phyloP scores from a whole-genome alignment of 2,888 invertebrate genomes.

The Tachina grossa region DNA sequence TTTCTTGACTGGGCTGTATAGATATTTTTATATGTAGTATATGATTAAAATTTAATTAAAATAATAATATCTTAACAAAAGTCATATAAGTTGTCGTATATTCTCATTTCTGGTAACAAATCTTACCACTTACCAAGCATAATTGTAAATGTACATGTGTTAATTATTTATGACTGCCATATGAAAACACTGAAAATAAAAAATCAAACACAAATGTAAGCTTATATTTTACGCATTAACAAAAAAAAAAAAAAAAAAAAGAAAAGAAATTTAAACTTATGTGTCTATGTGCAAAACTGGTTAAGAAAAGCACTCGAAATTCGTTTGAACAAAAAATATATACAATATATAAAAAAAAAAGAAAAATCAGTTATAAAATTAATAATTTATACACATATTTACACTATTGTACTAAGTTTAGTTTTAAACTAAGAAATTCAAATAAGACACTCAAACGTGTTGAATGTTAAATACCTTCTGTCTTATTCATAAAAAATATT shows the following conservation, averaged over 20 bases:
- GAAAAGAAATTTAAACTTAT: constrained; percentile 27
- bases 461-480: not conserved
- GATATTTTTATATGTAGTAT: not conserved
- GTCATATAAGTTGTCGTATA: constrained; percentile 38
- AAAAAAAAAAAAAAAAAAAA: not conserved
- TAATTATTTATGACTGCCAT: constrained; percentile 66
- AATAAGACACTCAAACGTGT: not conserved
- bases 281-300: constrained; percentile 27
- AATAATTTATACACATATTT: not conserved
- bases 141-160: constrained; percentile 26
- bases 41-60: not conserved
- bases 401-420: constrained; percentile 3
- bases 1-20: not conserved
- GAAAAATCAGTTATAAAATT: too few species aligned
- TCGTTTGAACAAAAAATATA: constrained; percentile 26
- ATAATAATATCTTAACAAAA: constrained; percentile 37
- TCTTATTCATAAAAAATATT: too few species aligned
- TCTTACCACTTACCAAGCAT: constrained; percentile 1
- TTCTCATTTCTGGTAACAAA: constrained; percentile 23
- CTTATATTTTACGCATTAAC: constrained; percentile 15
- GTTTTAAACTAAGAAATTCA: not conserved
- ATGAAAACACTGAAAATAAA: constrained; percentile 57
- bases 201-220: constrained; percentile 31
- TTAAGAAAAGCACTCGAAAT: constrained; percentile 65
- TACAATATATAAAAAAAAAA: not conserved